Base-by-base conservation (phyloP, 2,888 invertebrate genomes). In the Drosophila ochracea region DNA sequence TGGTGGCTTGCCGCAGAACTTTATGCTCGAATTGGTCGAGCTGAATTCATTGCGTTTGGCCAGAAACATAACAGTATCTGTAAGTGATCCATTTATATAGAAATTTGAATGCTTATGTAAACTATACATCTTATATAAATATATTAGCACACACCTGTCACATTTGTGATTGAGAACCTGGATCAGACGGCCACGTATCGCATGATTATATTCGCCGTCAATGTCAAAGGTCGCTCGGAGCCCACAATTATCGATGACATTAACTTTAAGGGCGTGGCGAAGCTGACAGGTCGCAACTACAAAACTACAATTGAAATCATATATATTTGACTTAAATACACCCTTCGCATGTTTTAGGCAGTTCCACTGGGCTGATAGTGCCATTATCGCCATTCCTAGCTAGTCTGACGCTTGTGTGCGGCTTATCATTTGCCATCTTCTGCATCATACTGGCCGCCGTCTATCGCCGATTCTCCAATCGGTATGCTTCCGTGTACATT, bases 141-240 rank as follows among this genome's bases (percentile, higher is more conserved):
- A 7, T 35, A n/a, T 52, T 82, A 92, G 93, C 92, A 91, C 68
- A 84, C 92, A 11, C 94, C 93, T 11, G 93, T 92, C n/a, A 91
- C 84, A 72, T 93, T 92, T 88, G 89, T 92, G 55, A 83, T 91
- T 68, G 84, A 93, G 94, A 95, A 94, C 94, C 93, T 95, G 84
- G 96, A 96, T 78, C 95, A 96, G 6, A 96, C 96, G 37, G 95
- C 95, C 80, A 97, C 95, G 92, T 97, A 96, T 94, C 95, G 96
- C 84, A 96, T 97, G 86, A 96, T 96, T 91, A 94, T 98, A 81
- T 97, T 96, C 91, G 97, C 98, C 5, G 95, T 97, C 90, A 98
- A 98, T 93, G 97, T 97, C 60, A 98, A 98, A 92, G 98, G 98
- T 55, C 94, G 96, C 69, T 97, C 97, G 88, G 97, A 97, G 82